Conservation (phyloP, 2,888 invertebrate species). For the Siphlonurus alternatus region DNA sequence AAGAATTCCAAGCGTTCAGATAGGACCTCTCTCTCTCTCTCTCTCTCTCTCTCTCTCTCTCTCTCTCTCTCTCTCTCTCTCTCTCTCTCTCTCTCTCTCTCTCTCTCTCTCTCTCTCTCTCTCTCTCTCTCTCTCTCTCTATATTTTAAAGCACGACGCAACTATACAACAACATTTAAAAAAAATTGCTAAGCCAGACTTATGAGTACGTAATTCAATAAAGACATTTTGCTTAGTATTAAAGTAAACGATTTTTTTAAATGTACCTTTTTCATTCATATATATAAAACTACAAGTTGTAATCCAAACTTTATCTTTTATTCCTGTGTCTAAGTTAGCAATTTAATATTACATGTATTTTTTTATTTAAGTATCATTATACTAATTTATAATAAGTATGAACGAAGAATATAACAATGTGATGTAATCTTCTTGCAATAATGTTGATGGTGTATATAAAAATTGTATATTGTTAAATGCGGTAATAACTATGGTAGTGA, state of each 20-base stretch:
- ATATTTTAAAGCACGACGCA: not conserved
- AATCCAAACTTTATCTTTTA: not conserved
- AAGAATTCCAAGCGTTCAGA: not conserved
- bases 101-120: slow-evolving; percentile 2
- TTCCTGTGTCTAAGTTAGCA: not conserved
- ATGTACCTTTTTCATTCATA: not conserved
- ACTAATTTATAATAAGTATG: too few species aligned
- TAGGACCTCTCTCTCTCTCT: slow-evolving; percentile 2
- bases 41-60: slow-evolving; percentile 2
- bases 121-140: not conserved
- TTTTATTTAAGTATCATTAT: not conserved
- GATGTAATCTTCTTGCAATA: too few species aligned
- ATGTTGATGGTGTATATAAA: too few species aligned
- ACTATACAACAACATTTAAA: not conserved
- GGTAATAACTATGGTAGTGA: too few species aligned
- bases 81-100: not conserved
- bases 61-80: not conserved
- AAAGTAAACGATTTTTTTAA: not conserved
- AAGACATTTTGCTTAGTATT: not conserved
- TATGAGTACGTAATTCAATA: not conserved
- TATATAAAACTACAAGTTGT: not conserved
- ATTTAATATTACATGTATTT: not conserved
- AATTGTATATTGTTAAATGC: too few species aligned
- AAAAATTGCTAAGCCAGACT: not conserved
- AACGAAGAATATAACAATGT: too few species aligned